These are phyloP conservation scores for Enoplosus armatus DNA, from an alignment of 2,797 vertebrate species.

Conservation along the genomic window DNA sequence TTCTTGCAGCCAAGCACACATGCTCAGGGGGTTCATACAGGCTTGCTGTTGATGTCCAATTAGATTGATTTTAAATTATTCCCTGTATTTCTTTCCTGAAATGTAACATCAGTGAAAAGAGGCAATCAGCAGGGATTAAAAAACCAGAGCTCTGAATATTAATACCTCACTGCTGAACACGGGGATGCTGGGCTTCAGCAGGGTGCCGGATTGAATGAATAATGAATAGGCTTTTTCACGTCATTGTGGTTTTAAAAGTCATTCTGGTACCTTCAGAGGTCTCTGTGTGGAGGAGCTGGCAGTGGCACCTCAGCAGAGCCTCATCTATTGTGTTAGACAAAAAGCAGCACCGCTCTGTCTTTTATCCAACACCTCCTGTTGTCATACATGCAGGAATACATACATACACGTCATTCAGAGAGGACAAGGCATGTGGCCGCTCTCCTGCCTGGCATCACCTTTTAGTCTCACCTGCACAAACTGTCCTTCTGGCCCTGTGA, in stretches of 20 bases:
- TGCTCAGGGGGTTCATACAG: neutral
- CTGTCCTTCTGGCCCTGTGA: conserved; percentile 41
- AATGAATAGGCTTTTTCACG: conserved; percentile 68
- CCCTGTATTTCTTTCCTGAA: conserved; percentile 28
- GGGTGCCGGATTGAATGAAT: conserved; percentile 67
- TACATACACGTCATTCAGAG: conserved; percentile 18
- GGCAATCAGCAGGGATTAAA: conserved; percentile 59
- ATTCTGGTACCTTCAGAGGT: conserved; percentile 52
- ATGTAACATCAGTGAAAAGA: conserved; percentile 49
- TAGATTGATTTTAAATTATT: conserved; percentile 22
- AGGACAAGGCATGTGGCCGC: neutral
- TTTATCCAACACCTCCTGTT: conserved; percentile 32
- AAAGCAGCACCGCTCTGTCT: conserved; percentile 12
- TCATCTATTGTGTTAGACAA: conserved; percentile 41
- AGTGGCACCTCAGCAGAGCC: conserved; percentile 30
- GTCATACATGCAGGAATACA: conserved; percentile 26
- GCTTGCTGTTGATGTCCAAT: conserved; percentile 7
- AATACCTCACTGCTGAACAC: conserved; percentile 60
- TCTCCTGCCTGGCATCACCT: conserved; percentile 12
- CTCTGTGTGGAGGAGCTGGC: conserved; percentile 19
- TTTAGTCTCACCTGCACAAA: conserved; percentile 40
- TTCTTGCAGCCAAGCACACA: neutral
- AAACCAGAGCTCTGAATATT: conserved; percentile 63
- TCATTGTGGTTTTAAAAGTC: conserved; percentile 70
- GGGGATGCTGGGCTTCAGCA: conserved; percentile 47